phyloP scores from a whole-genome alignment of 2,888 invertebrate genomes.

The Drosophila nr. medialis region DNA sequence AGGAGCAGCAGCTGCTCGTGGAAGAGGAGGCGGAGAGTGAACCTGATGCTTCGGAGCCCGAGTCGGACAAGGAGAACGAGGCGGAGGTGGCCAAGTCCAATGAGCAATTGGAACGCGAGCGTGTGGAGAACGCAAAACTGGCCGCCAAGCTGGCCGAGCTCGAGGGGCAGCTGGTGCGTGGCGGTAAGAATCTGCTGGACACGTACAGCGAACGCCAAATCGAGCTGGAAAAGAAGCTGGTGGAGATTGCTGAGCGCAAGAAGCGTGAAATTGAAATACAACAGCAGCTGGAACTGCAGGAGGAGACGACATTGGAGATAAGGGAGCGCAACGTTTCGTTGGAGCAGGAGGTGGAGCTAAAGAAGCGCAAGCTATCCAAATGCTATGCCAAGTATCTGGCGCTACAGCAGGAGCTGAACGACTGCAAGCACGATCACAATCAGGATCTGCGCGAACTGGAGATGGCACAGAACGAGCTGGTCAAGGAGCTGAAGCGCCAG shows the following conservation, averaged over 20 bases:
- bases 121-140: conserved; percentile 90
- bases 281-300: conserved; percentile 96
- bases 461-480: conserved; percentile 95
- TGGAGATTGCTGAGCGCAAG: conserved; percentile 94
- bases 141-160: conserved; percentile 92
- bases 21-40: conserved; percentile 84
- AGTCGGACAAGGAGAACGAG: conserved; percentile 83
- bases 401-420: conserved; percentile 90
- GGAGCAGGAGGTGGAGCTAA: conserved; percentile 98
- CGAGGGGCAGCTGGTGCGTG: conserved; percentile 97
- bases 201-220: conserved; percentile 97
- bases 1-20: conserved; percentile 34
- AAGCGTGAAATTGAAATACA: conserved; percentile 93
- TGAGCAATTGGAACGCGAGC: conserved; percentile 88
- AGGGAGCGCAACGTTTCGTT: conserved; percentile 95
- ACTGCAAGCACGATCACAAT: conserved; percentile 94
- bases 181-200: conserved; percentile 97
- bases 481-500: conserved; percentile 95
- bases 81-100: conserved; percentile 82
- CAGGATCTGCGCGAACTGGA: conserved; percentile 96
- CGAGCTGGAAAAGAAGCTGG: conserved; percentile 92
- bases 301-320: conserved; percentile 95
- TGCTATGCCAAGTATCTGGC: conserved; percentile 92
- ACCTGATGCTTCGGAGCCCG: conserved; percentile 59
- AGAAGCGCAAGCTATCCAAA: conserved; percentile 95